Percentiles rank a stretch among this genome's conserved stretches.
Conservation (phyloP, 2,113 vertebrate species). For the Dascyllus trimaculatus region DNA sequence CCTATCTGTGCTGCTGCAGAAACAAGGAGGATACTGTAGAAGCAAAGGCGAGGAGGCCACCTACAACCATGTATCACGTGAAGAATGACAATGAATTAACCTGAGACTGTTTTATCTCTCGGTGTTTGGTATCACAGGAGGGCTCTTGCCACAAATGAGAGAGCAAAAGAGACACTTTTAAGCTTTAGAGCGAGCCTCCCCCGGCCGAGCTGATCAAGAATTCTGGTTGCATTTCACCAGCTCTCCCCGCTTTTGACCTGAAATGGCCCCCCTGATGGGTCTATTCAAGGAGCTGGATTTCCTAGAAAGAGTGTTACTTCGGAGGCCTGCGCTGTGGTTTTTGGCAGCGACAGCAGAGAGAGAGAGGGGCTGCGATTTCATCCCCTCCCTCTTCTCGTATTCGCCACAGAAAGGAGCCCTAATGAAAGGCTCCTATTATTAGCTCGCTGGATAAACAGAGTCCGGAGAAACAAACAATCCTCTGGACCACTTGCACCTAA, state of each 20-base stretch:
- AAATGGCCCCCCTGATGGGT: slow-evolving; percentile 42
- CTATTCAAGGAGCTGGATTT: slow-evolving; percentile 68
- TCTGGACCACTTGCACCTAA: not conserved
- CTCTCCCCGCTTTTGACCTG: slow-evolving; percentile 50
- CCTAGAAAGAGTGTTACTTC: slow-evolving; percentile 76
- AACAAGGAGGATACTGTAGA: slow-evolving; percentile 24
- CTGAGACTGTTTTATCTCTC: not conserved
- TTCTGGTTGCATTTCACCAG: slow-evolving; percentile 23
- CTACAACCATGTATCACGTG: not conserved
- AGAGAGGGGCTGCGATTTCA: not conserved
- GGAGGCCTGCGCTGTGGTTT: slow-evolving; percentile 49
- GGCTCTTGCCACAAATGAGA: not conserved
- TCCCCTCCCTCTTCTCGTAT: slow-evolving; percentile 40
- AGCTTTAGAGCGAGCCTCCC: not conserved
- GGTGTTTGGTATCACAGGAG: not conserved
- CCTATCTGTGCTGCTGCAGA: slow-evolving; percentile 20
- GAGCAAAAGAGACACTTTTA: no score
- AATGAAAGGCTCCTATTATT: slow-evolving; percentile 73
- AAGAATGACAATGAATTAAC: not conserved
- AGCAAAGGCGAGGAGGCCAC: not conserved
- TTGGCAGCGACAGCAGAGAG: slow-evolving; percentile 58
- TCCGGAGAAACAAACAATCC: slow-evolving; percentile 31
- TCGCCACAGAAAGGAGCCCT: slow-evolving; percentile 31
- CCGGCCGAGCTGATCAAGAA: slow-evolving; percentile 15
- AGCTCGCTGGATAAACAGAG: slow-evolving; percentile 48